Percentiles rank a stretch among this genome's conserved stretches.
These are phyloP conservation scores for Piscicola geometra DNA, from an alignment of 2,888 invertebrate genomes.

Conservation along the genomic window DNA sequence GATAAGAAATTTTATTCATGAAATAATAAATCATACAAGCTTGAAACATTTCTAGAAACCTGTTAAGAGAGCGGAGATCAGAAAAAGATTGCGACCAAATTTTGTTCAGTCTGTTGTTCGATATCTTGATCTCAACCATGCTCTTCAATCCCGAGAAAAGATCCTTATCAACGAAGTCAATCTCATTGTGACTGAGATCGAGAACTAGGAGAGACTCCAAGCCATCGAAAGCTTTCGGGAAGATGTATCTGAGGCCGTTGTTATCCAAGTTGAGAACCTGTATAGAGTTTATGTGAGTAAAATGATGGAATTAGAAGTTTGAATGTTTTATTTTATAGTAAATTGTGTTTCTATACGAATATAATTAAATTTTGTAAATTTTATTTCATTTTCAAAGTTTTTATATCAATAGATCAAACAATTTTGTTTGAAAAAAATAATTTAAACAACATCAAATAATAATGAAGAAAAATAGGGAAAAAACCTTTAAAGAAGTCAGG, in stretches of 20 bases:
- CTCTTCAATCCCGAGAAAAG: constrained; percentile 38
- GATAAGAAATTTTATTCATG: no score
- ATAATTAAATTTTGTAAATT: background rate
- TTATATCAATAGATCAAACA: background rate
- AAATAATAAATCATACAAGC: background rate
- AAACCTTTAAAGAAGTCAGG: constrained; percentile 37
- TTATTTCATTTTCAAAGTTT: background rate
- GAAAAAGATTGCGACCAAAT: constrained; percentile 40
- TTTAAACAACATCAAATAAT: no score
- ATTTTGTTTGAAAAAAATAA: constrained; percentile 2
- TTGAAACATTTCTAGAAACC: constrained; percentile 8
- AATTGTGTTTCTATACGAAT: background rate
- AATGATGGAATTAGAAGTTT: background rate
- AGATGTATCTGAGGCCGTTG: constrained; percentile 41
- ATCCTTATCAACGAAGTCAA: constrained; percentile 38
- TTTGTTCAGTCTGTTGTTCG: constrained; percentile 39
- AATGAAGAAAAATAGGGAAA: no score
- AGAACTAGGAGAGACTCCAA: constrained; percentile 38
- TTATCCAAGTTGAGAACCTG: constrained; percentile 41
- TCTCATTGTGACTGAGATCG: constrained; percentile 40
- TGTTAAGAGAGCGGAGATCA: constrained; percentile 36
- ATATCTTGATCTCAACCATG: constrained; percentile 39
- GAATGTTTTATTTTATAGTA: background rate
- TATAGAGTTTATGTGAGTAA: background rate
- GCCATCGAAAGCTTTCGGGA: constrained; percentile 38